Base-by-base conservation (phyloP, 1,140 invertebrate genomes). In the Drosophila seguyi region DNA sequence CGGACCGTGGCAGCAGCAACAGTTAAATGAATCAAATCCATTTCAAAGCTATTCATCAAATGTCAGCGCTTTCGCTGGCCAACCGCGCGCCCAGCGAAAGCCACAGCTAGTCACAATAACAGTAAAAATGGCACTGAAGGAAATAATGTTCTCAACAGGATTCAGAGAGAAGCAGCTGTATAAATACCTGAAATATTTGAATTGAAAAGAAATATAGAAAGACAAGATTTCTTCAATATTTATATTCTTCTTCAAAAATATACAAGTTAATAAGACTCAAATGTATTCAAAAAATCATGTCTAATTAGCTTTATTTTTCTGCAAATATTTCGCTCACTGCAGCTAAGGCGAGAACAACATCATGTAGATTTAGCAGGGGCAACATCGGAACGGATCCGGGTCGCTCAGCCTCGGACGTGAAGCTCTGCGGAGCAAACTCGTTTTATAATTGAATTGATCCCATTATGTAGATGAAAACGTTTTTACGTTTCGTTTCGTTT, bases 381-480 rank as follows among this genome's bases (percentile, higher is more conserved):
- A 65, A 42, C 66, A 66, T 69, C 29, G 38, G 47, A 52, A 60
- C 72, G 65, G 67, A 60, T 87, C 45, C 52, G 65, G 83, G 53
- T 75, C 67, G 76, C 72, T 57, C 75, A 42, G 62, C 53, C 31
- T 81, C 60, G 61, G 76, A 65, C 66, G 59, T 79, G 77, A 38
- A 72, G 58, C 38, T 44, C 34, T 71, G 79, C 42, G 60, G 75
- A 63, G 76, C 56, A 88, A 83, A 88, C 84, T 84, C 65, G 80
- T 78, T 88, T 88, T 87, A 84, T 88, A 88, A 88, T 88, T 88
- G 84, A 88, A 88, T 88, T 88, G 84, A 88, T 88, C 76, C 80
- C 81, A 88, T 88, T 88, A 88, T 88, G 84, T 84, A 88, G 84
- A 88, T 88, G 84, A 82, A 88, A 88, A 88, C 84, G 80, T 76